Evolutionary conservation across 2,888 invertebrate genomes (phyloP).

Genomic region (Drosophila neutralis): DNA sequence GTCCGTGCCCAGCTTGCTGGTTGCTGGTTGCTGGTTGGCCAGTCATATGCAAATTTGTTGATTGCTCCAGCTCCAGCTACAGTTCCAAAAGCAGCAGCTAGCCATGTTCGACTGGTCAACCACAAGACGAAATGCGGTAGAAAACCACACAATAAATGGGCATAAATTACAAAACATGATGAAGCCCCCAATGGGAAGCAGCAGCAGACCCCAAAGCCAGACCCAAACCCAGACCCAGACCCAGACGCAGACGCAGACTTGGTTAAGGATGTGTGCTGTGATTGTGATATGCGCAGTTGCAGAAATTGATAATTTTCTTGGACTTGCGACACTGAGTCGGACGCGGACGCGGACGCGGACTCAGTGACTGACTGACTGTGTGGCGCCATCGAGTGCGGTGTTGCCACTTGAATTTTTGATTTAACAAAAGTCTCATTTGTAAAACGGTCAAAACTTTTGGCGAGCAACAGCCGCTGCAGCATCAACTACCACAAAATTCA

Average conservation of each 20-base stretch:
- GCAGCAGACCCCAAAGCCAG: slow-evolving; percentile 2
- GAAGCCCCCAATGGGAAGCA: slow-evolving; percentile 49
- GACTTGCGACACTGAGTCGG: slow-evolving; percentile 2
- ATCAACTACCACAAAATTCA: slow-evolving; percentile 45
- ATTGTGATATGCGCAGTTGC: slow-evolving; percentile 36
- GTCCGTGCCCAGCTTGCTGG: slow-evolving; percentile 11
- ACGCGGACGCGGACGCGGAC: slow-evolving; percentile 8
- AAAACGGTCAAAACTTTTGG: slow-evolving; percentile 59
- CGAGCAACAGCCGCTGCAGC: slow-evolving; percentile 18
- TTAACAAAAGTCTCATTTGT: slow-evolving; percentile 77
- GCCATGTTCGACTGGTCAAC: slow-evolving; percentile 62
- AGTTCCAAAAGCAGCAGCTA: slow-evolving; percentile 26
- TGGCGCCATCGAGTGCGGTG: slow-evolving; percentile 76
- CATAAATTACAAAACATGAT: slow-evolving; percentile 76
- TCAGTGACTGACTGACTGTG: slow-evolving; percentile 42
- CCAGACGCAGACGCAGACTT: neutral
- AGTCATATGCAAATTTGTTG: slow-evolving; percentile 68
- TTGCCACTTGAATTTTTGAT: slow-evolving; percentile 79
- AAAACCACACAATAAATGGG: slow-evolving; percentile 77
- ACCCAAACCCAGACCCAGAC: neutral
- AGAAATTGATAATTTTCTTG: slow-evolving; percentile 73
- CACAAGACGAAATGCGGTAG: slow-evolving; percentile 75
- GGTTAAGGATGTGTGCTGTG: slow-evolving; percentile 38
- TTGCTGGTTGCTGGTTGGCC: slow-evolving; percentile 20
- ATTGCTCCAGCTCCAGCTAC: slow-evolving; percentile 49